Evolutionary conservation across 2,797 vertebrate genomes (phyloP).

Genomic region (Acanthiza pusilla): DNA sequence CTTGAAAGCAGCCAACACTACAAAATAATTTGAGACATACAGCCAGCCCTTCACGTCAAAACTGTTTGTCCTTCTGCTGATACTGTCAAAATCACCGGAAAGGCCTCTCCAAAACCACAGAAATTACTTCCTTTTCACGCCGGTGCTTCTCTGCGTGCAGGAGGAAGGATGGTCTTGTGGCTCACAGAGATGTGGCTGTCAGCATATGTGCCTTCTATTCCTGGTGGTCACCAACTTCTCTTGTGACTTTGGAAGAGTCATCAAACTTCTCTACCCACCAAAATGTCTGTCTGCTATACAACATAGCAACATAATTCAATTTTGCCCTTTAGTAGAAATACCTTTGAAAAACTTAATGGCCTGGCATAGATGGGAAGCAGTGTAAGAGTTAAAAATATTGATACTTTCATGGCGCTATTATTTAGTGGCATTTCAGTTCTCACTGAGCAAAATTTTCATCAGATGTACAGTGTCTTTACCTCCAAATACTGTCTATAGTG

Average conservation of each 20-base stretch:
- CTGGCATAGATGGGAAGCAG: neutral
- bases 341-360: neutral
- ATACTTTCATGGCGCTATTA: neutral
- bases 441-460: neutral
- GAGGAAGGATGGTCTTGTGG: slow-evolving; percentile 35
- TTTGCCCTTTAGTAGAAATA: neutral
- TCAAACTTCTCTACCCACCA: neutral
- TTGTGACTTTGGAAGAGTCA: neutral
- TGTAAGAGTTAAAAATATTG: neutral
- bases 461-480: neutral
- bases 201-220: slow-evolving; percentile 16
- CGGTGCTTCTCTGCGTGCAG: neutral
- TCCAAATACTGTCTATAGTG: neutral
- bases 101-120: neutral
- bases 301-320: neutral
- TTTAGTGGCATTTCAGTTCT: neutral
- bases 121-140: neutral
- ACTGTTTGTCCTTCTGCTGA: neutral
- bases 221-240: slow-evolving; percentile 4
- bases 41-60: neutral
- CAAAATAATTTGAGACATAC: neutral
- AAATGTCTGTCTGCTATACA: neutral
- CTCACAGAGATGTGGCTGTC: neutral
- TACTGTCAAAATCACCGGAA: neutral
- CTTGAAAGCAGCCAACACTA: neutral